Percentiles rank a stretch among this genome's conserved stretches.
Conservation (phyloP, 2,113 vertebrate species). For the Coregonus clupeaformis region DNA sequence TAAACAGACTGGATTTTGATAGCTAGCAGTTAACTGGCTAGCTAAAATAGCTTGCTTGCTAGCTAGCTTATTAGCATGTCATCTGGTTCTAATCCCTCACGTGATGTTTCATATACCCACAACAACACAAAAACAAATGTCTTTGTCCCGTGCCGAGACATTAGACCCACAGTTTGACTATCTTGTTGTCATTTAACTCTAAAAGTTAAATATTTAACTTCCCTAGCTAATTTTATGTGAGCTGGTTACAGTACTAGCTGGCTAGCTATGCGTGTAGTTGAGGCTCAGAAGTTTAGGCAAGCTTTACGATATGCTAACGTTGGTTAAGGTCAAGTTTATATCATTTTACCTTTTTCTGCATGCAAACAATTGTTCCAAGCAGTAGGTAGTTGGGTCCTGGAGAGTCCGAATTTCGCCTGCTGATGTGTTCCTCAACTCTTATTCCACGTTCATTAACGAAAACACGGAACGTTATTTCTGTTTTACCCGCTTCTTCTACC, state of each 20-base stretch:
- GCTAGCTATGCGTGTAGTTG: no score
- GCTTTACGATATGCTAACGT: not conserved
- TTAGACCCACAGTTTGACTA: no score
- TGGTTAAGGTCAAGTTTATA: not conserved
- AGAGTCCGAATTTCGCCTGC: not conserved
- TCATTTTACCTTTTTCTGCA: not conserved
- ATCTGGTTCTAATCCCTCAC: not conserved
- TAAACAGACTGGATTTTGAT: no score
- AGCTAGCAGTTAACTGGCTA: no score
- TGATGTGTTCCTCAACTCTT: not conserved
- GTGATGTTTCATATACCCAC: not conserved
- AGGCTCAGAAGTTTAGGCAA: no score
- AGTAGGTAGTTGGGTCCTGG: not conserved
- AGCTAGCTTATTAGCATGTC: not conserved
- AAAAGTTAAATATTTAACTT: no score
- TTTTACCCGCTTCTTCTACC: not conserved
- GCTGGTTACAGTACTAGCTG: no score
- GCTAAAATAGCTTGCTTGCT: no score
- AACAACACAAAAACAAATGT: not conserved
- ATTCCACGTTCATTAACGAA: no score
- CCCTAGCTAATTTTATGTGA: no score
- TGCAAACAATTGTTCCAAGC: not conserved
- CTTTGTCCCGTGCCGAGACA: no score
- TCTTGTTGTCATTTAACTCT: no score
- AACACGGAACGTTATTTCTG: not conserved